Evolutionary conservation across 2,888 invertebrate genomes (phyloP).

Genomic region (Pseudanteris insignis): DNA sequence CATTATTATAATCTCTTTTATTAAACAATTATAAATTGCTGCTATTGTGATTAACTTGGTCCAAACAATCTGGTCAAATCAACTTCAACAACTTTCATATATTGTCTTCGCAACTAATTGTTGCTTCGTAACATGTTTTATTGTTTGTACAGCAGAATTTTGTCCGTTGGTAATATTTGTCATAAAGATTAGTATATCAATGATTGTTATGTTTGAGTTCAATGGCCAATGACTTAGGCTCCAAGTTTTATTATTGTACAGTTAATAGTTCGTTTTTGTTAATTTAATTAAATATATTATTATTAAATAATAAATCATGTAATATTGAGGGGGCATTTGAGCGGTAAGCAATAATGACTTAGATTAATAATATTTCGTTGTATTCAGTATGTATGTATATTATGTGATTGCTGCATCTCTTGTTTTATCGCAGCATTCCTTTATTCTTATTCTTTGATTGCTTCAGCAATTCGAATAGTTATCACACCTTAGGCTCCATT

Average conservation of each 20-base stretch:
- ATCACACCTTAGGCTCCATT: conserved; percentile 46
- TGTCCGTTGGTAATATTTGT: conserved; percentile 18
- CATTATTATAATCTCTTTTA: not conserved
- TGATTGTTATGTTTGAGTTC: too few species aligned
- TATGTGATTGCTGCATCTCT: conserved; percentile 30
- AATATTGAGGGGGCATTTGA: conserved; percentile 34
- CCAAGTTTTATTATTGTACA: too few species aligned
- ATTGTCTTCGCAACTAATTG: too few species aligned
- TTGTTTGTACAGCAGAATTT: conserved; percentile 42
- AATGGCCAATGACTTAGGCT: too few species aligned
- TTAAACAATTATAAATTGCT: too few species aligned
- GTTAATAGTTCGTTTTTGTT: too few species aligned
- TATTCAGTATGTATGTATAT: too few species aligned
- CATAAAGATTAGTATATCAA: conserved; percentile 14
- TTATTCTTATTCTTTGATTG: conserved; percentile 54
- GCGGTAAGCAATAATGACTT: conserved; percentile 1
- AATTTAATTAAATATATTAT: not conserved
- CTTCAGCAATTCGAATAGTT: conserved; percentile 59
- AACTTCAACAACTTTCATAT: too few species aligned
- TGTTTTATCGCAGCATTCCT: conserved; percentile 42
- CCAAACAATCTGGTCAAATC: too few species aligned
- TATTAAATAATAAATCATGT: conserved; percentile 17
- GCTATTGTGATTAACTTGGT: too few species aligned
- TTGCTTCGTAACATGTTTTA: too few species aligned
- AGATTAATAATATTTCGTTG: conserved; percentile 46